Base-by-base conservation (phyloP, 1,140 invertebrate species). In the Mactra quadrangularis region DNA sequence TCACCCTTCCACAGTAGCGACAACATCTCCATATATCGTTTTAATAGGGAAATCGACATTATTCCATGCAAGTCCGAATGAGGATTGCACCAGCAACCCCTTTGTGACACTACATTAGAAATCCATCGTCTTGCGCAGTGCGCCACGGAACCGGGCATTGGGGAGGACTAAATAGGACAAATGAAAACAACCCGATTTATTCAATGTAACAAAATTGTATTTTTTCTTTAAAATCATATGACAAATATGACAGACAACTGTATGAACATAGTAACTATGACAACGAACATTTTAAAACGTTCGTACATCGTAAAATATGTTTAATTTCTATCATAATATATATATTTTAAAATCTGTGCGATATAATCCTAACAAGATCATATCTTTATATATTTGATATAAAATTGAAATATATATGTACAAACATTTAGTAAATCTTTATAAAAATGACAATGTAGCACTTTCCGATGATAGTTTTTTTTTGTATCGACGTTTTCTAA, bases 191-290 rank as follows among this genome's bases (percentile, higher is more conserved):
- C 3, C 27, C 3, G 57, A n/a, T n/a, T n/a, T 29, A 31, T 19
- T 76, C 59, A 62, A 76, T 60, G 74, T 76, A 76, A 76, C 74
- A 76, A 76, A 76, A 60, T 60, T 76, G 55, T 76, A 76, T 76
- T 76, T 76, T n/a, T n/a, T n/a, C n/a, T n/a, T 76, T 76, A 50
- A 76, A 62, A 72, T 76, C 59, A 62, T 74, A 74, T 76, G 74
- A 76, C 55, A 76, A n/a, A 45, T 76, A 76, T 76, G 74, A 76
- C 74, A 76, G 45, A 50, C 74, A 62, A 62, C 64, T 27, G 64
- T 76, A 50, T 76, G 59, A 38, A 76, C 62, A 60, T 41, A 62
- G 62, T 50, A 47, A 76, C 59, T 29, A 41, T 62, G 59, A 68
- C 47, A 68, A 60, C 59, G 41, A 50, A 76, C 53, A 45, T 22